phyloP scores from a whole-genome alignment of 2,113 vertebrate species.

The Myanophis thanlyinensis region DNA sequence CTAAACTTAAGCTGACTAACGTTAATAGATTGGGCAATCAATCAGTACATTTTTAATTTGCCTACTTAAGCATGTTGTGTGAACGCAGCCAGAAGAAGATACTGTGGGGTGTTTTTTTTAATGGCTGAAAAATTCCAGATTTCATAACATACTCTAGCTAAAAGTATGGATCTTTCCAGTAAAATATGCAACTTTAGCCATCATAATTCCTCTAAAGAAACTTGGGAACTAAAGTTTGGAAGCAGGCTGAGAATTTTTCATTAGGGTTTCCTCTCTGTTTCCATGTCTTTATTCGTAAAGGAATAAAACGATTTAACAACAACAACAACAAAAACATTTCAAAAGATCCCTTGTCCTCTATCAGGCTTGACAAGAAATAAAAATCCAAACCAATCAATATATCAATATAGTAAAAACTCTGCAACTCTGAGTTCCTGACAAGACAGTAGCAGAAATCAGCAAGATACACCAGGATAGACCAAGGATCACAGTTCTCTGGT shows the following conservation, averaged over 20 bases:
- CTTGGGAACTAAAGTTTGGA: neutral
- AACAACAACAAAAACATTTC: neutral
- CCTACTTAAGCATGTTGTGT: neutral
- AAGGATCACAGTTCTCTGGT: neutral
- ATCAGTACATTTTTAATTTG: neutral
- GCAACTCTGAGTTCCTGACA: neutral
- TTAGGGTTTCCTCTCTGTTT: neutral
- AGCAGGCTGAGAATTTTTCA: neutral
- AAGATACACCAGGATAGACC: neutral
- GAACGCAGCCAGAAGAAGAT: neutral
- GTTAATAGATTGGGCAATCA: neutral
- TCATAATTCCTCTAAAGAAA: neutral
- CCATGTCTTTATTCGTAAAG: neutral
- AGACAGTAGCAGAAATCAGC: neutral
- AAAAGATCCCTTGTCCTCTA: neutral
- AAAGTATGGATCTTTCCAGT: neutral
- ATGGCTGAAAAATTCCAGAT: neutral
- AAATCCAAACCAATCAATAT: neutral
- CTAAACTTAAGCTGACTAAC: neutral
- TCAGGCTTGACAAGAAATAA: neutral
- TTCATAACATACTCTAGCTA: neutral
- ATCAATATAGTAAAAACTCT: neutral
- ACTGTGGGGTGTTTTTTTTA: neutral
- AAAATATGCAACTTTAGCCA: neutral
- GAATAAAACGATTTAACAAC: neutral